Percentiles rank a stretch among this genome's conserved stretches.
Evolutionary conservation across 2,888 invertebrate genomes (phyloP).

Genomic region (Stomorhina lunata): DNA sequence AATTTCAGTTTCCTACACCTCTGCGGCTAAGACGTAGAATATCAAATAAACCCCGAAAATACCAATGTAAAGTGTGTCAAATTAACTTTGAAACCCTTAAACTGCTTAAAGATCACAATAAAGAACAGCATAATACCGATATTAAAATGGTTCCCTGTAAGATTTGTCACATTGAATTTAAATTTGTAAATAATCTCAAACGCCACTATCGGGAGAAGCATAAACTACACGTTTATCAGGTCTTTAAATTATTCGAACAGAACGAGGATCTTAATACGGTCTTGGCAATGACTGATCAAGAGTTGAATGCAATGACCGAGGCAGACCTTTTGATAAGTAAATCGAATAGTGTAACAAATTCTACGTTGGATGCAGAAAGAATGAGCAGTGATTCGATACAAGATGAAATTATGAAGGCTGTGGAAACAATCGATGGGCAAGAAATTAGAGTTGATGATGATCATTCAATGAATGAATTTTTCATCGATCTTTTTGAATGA

Average conservation of each 20-base stretch:
- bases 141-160: slow-evolving; percentile 3
- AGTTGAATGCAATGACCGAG: not conserved
- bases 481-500: too few species aligned
- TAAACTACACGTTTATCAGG: slow-evolving; percentile 32
- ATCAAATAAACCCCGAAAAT: slow-evolving; percentile 1
- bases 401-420: slow-evolving; percentile 53
- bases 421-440: slow-evolving; percentile 13
- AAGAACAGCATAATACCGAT: slow-evolving; percentile 7
- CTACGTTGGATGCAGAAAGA: not conserved
- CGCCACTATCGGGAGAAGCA: slow-evolving; percentile 26
- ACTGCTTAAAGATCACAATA: slow-evolving; percentile 48
- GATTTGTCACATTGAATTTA: slow-evolving; percentile 19
- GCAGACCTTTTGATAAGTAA: not conserved
- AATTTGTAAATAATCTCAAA: not conserved
- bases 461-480: slow-evolving; percentile 67
- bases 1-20: not conserved
- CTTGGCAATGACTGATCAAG: not conserved
- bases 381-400: slow-evolving; percentile 31
- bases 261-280: slow-evolving; percentile 33
- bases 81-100: slow-evolving; percentile 13
- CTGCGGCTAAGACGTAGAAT: not conserved
- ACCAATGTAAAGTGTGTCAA: slow-evolving; percentile 41
- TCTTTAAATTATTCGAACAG: slow-evolving; percentile 2
- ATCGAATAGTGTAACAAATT: not conserved
- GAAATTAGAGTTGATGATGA: slow-evolving; percentile 62